Evolutionary conservation across 1,140 invertebrate species (phyloP), one percentile per base, ranked within the genome.

Genomic region (Caenorhabditis tropicalis): DNA sequence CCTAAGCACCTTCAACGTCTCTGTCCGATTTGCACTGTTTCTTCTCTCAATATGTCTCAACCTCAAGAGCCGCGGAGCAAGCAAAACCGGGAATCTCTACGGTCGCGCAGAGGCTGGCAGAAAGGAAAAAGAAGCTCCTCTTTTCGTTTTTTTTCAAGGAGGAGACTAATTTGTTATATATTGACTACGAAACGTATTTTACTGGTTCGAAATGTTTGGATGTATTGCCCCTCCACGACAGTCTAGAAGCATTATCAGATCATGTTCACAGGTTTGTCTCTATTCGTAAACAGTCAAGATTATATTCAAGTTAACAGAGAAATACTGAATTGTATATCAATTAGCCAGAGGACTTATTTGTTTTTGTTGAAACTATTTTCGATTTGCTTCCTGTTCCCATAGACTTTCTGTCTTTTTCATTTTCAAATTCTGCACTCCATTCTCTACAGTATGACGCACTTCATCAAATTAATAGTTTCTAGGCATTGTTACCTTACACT

Each of bases 1-100:
- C 65, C 39, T 36, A 74, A 29, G 9, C 36, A 43, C 65, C 16
- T 31, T 43, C 36, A 56, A 24, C 53, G 53, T 74, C 65, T 74
- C 33, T 74, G 27, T 74, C 36, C 36, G 65, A 74, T 43, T 43
- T 43, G 65, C 65, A 74, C 65, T 74, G 65, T 74, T 74, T 74
- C 65, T 74, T 2, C 65, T 43, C 65, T 39, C 36, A 39, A 46
- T 74, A 21, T 43, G 65, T 24, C 33, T 43, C 65, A 43, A 46
- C 65, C 36, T 74, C 65, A 74, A 74, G 65, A 74, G 65, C 65
- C 15, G 65, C 36, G 33, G 36, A 74, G 65, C 65, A 74, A 74
- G 33, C 65, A 74, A 33, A 74, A 74, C 65, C 65, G 36, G 65
- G 39, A n/a, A 21, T 29, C 36, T 31, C 19, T 19, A 12, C 10